Evolutionary conservation across 2,113 vertebrate species (phyloP), one percentile per base, ranked within the genome.

Genomic region (Connochaetes taurinus): DNA sequence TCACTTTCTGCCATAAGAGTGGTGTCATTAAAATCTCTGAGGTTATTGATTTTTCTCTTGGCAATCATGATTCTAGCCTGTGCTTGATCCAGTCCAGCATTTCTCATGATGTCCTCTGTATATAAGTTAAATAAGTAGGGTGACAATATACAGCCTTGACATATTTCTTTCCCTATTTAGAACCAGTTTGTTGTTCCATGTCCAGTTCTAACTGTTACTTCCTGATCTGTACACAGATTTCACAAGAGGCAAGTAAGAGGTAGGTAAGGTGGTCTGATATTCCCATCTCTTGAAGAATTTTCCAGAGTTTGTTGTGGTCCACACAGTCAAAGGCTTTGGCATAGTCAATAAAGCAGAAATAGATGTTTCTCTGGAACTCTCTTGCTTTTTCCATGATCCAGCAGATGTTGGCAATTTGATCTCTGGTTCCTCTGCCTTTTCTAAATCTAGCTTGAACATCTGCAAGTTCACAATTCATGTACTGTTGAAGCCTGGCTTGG

Each of bases 321-420:
- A 67, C 33, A 67, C 7, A n/a, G 33, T 5, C 33, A 19, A 67
- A 67, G 33, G 33, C 33, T 67, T n/a, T 67, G 33, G 33, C 62
- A n/a, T 19, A n/a, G 62, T 67, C 62, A n/a, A 67, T 19, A 67
- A 19, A 67, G 33, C 7, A 19, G 16, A 67, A 67, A 19, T 67
- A 19, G 3, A 67, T 19, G 62, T n/a, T 67, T n/a, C n/a, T 64
- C 62, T 64, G 62, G 62, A 64, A 19, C 16, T 64, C 62, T n/a
- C 15, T 64, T 64, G 62, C 62, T 64, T n/a, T 64, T 64, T 64
- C 7, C 3, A 64, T 19, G 7, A n/a, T 64, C 62, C 33, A 67
- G 0, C 1, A 0, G 62, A n/a, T 67, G 33, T n/a, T 67, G 33
- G 33, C 33, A 67, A n/a, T n/a, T 67, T 67, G 62, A n/a, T n/a